Conservation (phyloP, 2,113 vertebrate species). For the Syngnathus floridae region DNA sequence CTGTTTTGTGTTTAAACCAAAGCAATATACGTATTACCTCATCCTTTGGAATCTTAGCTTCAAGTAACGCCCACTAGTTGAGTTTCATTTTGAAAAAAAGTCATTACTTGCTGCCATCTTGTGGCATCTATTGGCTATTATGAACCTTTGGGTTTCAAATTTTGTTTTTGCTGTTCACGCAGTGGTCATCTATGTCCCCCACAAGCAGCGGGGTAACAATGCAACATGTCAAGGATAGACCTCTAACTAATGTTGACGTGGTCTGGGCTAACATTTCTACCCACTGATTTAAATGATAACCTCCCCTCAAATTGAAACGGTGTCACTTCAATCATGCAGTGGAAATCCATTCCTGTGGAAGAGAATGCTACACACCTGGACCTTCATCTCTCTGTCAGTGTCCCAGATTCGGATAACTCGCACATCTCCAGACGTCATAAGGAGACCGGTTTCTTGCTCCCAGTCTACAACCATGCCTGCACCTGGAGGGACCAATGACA, state of each 20-base stretch:
- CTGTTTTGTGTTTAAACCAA: not conserved
- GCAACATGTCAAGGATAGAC: no score
- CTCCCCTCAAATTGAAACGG: not conserved
- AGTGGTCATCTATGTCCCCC: no score
- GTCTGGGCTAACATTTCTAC: not conserved
- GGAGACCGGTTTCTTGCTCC: conserved; percentile 94
- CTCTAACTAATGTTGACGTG: not conserved
- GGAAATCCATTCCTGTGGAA: not conserved
- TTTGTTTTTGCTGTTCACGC: no score
- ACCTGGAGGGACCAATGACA: conserved; percentile 61
- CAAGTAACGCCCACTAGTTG: not conserved
- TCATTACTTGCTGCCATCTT: no score
- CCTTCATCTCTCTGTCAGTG: conserved; percentile 92
- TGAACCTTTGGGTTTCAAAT: no score
- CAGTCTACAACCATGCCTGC: conserved; percentile 98
- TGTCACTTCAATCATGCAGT: not conserved
- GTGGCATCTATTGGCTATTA: no score
- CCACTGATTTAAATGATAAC: not conserved
- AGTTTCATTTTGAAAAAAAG: not conserved
- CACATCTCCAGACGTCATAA: conserved; percentile 95
- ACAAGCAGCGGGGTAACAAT: no score
- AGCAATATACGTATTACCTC: not conserved
- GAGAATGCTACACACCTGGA: conserved; percentile 76
- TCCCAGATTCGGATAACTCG: conserved; percentile 95
- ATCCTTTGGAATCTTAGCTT: not conserved